These are phyloP conservation scores for Phaethon lepturus DNA, from an alignment of 2,113 vertebrate genomes.

Conservation along the genomic window DNA sequence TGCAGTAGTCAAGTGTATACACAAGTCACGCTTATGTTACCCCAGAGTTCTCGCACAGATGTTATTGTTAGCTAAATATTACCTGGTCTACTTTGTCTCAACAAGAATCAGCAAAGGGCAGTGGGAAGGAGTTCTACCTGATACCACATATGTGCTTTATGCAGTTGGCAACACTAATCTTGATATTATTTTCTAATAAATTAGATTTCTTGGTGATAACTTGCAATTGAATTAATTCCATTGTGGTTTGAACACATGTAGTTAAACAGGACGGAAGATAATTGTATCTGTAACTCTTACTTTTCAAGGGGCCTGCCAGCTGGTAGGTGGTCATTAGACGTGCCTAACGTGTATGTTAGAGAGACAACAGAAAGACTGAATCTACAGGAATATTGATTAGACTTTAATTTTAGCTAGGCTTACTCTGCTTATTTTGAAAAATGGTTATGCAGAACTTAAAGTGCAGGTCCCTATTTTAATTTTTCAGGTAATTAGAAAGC, in stretches of 20 bases:
- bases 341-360: fast-evolving
- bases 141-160: background rate
- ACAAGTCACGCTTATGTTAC: fast-evolving
- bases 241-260: background rate
- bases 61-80: background rate
- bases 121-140: background rate
- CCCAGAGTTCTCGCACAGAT: background rate
- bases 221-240: background rate
- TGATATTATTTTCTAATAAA: background rate
- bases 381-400: background rate
- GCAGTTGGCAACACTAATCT: background rate
- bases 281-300: background rate
- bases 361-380: background rate
- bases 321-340: background rate
- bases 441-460: background rate
- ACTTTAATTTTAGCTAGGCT: background rate
- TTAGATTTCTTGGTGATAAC: background rate
- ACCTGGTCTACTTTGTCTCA: background rate
- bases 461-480: background rate
- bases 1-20: background rate
- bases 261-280: background rate
- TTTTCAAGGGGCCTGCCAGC: background rate
- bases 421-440: background rate
- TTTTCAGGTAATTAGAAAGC: background rate
- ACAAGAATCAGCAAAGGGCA: background rate